Base-by-base conservation (phyloP, 2,113 vertebrate species). In the Leucoraja erinaceus region DNA sequence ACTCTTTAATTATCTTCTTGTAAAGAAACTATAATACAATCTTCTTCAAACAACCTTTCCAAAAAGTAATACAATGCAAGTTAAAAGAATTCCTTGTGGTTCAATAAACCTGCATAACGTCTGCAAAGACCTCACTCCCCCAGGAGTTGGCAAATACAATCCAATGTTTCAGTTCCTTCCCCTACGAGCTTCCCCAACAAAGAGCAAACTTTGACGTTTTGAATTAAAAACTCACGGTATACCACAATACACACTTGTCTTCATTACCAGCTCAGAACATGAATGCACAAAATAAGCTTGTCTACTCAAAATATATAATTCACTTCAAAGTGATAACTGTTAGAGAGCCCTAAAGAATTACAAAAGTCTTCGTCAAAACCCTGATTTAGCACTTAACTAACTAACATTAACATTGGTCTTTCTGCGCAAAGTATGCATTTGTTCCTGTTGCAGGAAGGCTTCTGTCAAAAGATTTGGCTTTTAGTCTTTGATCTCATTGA, bases 1-100 rank as follows among this genome's bases (percentile, higher is more conserved):
- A 94, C 94, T 93, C 94, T 94, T 95, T 95, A 95, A 95, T 96
- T 96, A 96, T 96, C 95, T 96, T 97, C 96, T 96, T 96, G 95
- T 38, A 22, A 91, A 72, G 88, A 31, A 72, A 18, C 66, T 72
- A 11, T 11, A 91, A 72, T 91, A 54, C 68, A 91, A 91, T 72
- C 68, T 38, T 72, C 38, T 33, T 72, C 4, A 16, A 38, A 68
- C 88, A 90, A 70, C 70, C 16, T 4, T 90, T 90, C 22, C 1
- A 70, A 70, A 91, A 56, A 11, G 14, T 28, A 88, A 72, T 72
- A 66, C 33, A 47, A 14, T 14, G 20, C 20, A 20, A 38, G 33
- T 8, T 47, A 47, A 81, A 47, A 54, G 4, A n/a, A 25, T 14
- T 86, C 31, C 10, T 77, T 66, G 28, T 63, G 83, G 59, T 66